These are phyloP conservation scores for Heterodera schachtii DNA, from an alignment of 1,140 invertebrate species.

Conservation along the genomic window DNA sequence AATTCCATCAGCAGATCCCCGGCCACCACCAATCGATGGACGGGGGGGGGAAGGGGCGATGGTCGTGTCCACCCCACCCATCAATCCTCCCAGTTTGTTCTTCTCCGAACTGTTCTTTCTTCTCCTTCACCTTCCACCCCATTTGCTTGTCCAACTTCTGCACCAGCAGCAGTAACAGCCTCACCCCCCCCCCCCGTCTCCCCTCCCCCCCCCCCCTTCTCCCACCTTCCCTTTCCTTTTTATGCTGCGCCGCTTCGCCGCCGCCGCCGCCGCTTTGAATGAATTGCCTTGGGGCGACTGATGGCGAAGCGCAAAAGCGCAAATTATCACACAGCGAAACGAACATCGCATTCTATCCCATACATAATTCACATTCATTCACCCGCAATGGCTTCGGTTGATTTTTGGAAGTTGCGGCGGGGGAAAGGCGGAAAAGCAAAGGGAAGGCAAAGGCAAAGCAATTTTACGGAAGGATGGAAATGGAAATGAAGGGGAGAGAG, in stretches of 20 bases:
- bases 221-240: no score
- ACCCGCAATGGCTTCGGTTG: background rate
- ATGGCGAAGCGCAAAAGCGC: background rate
- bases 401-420: background rate
- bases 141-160: conserved; percentile 7
- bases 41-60: background rate
- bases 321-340: background rate
- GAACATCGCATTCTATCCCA: background rate
- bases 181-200: no score
- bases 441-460: background rate
- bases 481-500: background rate
- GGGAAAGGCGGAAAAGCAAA: background rate
- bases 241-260: no score
- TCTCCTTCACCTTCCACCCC: conserved; percentile 16
- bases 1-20: conserved; percentile 15
- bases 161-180: no score
- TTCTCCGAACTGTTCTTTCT: conserved; percentile 18
- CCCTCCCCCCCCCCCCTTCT: no score
- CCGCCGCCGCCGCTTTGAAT: no score
- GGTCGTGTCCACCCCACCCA: background rate
- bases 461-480: background rate
- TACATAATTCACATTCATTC: background rate
- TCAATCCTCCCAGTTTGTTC: background rate
- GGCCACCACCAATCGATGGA: background rate
- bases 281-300: background rate